A percentile compares a stretch with the other conserved stretches of the same genome.
Evolutionary conservation across 2,113 vertebrate species (phyloP).

Genomic region (Pituophis catenifer): DNA sequence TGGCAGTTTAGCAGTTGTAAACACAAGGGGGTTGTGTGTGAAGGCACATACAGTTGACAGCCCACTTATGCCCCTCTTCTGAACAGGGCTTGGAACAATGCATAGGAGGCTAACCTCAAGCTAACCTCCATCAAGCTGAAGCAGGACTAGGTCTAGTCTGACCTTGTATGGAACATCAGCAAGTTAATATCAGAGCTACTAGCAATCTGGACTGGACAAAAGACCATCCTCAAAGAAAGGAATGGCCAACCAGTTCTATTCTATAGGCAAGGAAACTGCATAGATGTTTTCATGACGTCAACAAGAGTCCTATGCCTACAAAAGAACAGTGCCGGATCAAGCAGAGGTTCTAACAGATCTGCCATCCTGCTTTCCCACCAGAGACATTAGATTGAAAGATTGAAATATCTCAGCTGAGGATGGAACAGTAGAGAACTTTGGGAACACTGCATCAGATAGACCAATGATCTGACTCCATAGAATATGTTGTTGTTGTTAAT

Average conservation of each 20-base stretch:
- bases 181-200: not conserved
- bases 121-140: not conserved
- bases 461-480: not conserved
- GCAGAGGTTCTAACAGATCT: no score
- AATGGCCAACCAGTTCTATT: not conserved
- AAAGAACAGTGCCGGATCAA: not conserved
- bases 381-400: not conserved
- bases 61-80: not conserved
- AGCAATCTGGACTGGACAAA: not conserved
- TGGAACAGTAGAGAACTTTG: not conserved
- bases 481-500: not conserved
- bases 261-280: not conserved
- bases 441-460: not conserved
- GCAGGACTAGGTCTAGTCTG: not conserved
- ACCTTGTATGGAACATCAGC: not conserved
- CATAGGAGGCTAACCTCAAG: not conserved
- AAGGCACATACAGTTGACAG: not conserved
- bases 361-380: not conserved
- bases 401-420: not conserved
- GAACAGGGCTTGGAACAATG: not conserved
- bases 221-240: not conserved
- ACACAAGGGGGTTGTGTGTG: not conserved
- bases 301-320: not conserved
- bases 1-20: not conserved
- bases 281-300: not conserved